phyloP scores from a whole-genome alignment of 1,140 invertebrate species.

The Xylocopa sonorina region DNA sequence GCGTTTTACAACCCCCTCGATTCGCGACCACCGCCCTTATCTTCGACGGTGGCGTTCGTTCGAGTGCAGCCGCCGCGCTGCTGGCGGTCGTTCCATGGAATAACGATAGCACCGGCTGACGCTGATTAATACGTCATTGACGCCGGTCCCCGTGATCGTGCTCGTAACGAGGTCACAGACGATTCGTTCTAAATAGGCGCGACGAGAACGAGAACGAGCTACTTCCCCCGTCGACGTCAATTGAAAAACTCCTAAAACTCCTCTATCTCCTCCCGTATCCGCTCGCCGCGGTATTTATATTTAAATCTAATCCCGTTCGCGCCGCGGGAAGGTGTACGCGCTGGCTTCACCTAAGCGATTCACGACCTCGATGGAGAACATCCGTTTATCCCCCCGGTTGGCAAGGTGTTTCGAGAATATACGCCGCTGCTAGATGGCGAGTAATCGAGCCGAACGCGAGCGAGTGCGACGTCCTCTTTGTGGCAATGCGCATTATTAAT shows the following conservation, averaged over 20 bases:
- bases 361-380: not conserved
- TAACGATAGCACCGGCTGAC: slow-evolving; percentile 36
- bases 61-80: slow-evolving; percentile 1
- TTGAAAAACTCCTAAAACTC: too few species aligned
- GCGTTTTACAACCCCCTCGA: slow-evolving; percentile 15
- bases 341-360: too few species aligned
- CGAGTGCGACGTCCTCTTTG: slow-evolving; percentile 50
- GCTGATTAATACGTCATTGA: slow-evolving; percentile 49
- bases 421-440: not conserved
- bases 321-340: not conserved
- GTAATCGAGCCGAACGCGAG: slow-evolving; percentile 39
- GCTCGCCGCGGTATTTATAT: too few species aligned
- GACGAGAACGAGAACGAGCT: slow-evolving; percentile 6
- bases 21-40: slow-evolving; percentile 35
- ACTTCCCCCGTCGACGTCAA: too few species aligned
- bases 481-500: slow-evolving; percentile 48
- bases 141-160: not conserved
- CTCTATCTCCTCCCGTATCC: not conserved
- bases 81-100: slow-evolving; percentile 20
- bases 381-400: not conserved
- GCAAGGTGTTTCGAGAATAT: not conserved
- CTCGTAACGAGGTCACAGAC: slow-evolving; percentile 39
- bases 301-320: not conserved
- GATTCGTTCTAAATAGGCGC: slow-evolving; percentile 21
- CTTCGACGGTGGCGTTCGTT: slow-evolving; percentile 16